Percentiles rank a stretch among this genome's conserved stretches.
Conservation (phyloP, 2,888 invertebrate genomes). For the Notodonta dromedarius region DNA sequence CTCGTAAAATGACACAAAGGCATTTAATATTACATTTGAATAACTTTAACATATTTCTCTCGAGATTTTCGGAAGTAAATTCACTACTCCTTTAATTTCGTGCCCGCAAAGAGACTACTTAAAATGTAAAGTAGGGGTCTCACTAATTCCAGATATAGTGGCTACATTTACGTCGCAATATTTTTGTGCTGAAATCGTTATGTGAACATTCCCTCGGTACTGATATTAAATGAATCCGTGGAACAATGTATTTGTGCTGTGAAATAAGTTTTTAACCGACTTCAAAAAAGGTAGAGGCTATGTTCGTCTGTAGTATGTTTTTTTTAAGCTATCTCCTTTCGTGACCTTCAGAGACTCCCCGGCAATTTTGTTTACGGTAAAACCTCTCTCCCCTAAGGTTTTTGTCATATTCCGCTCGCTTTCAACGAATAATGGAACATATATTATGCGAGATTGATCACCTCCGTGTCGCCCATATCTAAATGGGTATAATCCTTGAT, state of each 20-base stretch:
- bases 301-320: too few relatives aligned
- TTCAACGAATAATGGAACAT: slow-evolving; percentile 39
- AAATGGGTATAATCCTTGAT: slow-evolving; percentile 30
- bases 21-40: slow-evolving; percentile 26
- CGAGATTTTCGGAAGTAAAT: slow-evolving; percentile 19
- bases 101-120: slow-evolving; percentile 23
- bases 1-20: background rate
- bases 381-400: slow-evolving; percentile 8
- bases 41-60: slow-evolving; percentile 19
- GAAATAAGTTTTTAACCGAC: background rate
- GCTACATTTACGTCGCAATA: slow-evolving; percentile 8
- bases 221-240: background rate
- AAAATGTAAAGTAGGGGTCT: slow-evolving; percentile 25
- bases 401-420: slow-evolving; percentile 25
- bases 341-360: background rate
- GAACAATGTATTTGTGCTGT: background rate
- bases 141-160: slow-evolving; percentile 22
- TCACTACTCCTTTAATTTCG: slow-evolving; percentile 21
- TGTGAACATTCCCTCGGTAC: background rate
- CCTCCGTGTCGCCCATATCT: slow-evolving; percentile 23
- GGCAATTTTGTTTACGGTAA: slow-evolving; percentile 2
- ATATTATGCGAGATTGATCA: slow-evolving; percentile 42
- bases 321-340: background rate
- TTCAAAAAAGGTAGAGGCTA: too few relatives aligned
- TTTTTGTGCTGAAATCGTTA: background rate